Evolutionary conservation across 2,888 invertebrate species (phyloP).

Genomic region (Creontiades dilutus): DNA sequence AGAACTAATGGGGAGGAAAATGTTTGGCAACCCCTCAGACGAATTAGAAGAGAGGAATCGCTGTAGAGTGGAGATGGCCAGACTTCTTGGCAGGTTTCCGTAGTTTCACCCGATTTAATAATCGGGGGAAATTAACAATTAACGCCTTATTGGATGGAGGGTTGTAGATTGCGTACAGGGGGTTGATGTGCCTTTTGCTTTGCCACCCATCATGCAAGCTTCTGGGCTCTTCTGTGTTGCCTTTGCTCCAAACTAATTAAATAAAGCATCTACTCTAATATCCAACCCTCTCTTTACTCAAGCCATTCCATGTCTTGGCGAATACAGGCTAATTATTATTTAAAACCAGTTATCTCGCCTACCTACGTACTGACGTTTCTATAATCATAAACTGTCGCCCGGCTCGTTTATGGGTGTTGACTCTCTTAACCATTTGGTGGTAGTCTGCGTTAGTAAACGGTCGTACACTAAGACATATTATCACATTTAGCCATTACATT

Average conservation of each 20-base stretch:
- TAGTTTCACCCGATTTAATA: constrained; percentile 21
- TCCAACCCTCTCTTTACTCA: not conserved
- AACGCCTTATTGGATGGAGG: constrained; percentile 27
- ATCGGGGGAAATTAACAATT: constrained; percentile 18
- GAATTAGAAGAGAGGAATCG: not conserved
- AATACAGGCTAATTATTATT: not conserved
- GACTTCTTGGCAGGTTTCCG: constrained; percentile 25
- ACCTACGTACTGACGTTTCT: constrained; percentile 5
- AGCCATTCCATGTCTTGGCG: not conserved
- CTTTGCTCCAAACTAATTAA: constrained; percentile 16
- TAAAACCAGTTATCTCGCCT: constrained; percentile 1
- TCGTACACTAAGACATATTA: not conserved
- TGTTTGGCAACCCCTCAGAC: not conserved
- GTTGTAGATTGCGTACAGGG: not conserved
- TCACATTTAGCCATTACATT: not conserved
- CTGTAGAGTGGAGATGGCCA: not conserved
- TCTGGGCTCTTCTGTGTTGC: not conserved
- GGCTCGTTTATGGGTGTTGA: constrained; percentile 18
- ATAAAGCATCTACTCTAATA: constrained; percentile 17
- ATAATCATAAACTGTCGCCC: constrained; percentile 1
- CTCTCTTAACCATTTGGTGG: not conserved
- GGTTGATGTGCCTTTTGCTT: not conserved
- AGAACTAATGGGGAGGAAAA: not conserved
- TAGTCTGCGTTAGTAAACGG: constrained; percentile 4
- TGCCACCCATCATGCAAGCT: not conserved